Base-by-base conservation (phyloP, 2,797 vertebrate genomes). In the Acipenser oxyrinchus region DNA sequence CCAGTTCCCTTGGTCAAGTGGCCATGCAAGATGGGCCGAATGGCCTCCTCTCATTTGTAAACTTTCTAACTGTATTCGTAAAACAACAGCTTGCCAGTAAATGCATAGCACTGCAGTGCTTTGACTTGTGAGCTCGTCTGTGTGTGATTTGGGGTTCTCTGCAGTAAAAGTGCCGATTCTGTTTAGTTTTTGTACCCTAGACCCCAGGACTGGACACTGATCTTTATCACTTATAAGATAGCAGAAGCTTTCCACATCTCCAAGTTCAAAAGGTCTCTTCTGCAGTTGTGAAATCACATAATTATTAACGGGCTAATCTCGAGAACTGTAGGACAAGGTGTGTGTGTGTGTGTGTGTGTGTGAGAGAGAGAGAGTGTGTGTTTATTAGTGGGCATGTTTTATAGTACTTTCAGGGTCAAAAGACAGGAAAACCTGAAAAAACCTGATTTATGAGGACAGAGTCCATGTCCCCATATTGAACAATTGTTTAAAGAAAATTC, bases 201-300 rank as follows among this genome's bases (percentile, higher is more conserved):
- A 72, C 50, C 53, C 66, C 71, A 61, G 75, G 72, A 70, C 75
- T 80, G 50, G 61, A 62, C 61, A 60, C 10, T 52, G 57, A 60
- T 8, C 51, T 64, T 53, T 23, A 61, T 51, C 64, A 72, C 70
- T 66, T 51, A 67, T 66, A 63, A 70, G 52, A 70, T 23, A 68
- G 11, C 49, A 48, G 6, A 8, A 2, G 48, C 65, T 11, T 13
- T 51, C 48, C 59, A 62, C 50, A 52, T 58, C 52, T 61, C 50
- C 52, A 8, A n/a, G 59, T 61, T 50, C 13, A 77, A 75, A 51
- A 55, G 62, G 50, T 67, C n/a, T 23, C 52, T 8, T 18, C 63
- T 64, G 37, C 11, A 11, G 11, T 48, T 68, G 69, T 49, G 64
- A 23, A 61, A 63, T 66, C 60, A 5, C 64, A 57, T 66, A 62